Percentiles rank a stretch among this genome's conserved stretches.
Evolutionary conservation across 2,888 invertebrate species (phyloP).

Genomic region (Glyphotaelius pellucidus): DNA sequence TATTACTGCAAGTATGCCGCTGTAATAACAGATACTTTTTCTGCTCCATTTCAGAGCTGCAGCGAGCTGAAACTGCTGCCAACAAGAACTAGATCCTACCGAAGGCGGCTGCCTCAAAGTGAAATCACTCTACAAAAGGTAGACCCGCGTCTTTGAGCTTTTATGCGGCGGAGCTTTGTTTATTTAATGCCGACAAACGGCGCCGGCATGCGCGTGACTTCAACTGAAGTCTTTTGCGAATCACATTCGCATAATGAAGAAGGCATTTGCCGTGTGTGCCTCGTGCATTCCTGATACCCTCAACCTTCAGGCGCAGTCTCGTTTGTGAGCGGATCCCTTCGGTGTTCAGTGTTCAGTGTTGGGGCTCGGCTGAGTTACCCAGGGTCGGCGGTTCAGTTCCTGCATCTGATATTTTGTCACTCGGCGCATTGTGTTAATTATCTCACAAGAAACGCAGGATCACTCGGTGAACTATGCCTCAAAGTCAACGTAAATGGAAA

Average conservation of each 20-base stretch:
- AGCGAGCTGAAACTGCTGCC: slow-evolving; percentile 33
- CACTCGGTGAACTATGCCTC: neutral
- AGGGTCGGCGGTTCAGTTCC: neutral
- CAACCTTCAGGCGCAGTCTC: neutral
- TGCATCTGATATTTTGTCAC: neutral
- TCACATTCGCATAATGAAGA: slow-evolving; percentile 61
- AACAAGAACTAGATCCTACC: neutral
- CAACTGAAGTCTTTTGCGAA: slow-evolving; percentile 57
- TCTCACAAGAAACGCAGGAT: neutral
- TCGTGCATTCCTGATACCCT: slow-evolving; percentile 46
- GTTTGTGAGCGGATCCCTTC: neutral
- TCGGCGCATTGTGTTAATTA: neutral
- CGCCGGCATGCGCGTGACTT: slow-evolving; percentile 34
- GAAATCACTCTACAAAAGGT: slow-evolving; percentile 57
- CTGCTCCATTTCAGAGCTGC: slow-evolving; percentile 25
- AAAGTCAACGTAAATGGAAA: neutral
- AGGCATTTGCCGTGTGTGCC: slow-evolving; percentile 48
- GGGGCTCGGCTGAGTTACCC: neutral
- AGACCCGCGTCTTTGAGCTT: slow-evolving; percentile 58
- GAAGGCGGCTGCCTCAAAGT: slow-evolving; percentile 49
- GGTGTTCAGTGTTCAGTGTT: neutral
- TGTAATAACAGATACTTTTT: slow-evolving; percentile 25
- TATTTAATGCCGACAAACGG: slow-evolving; percentile 63
- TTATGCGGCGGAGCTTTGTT: slow-evolving; percentile 61
- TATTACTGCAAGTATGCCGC: neutral